phyloP scores from a whole-genome alignment of 2,113 vertebrate species.

The Gorilla gorilla region DNA sequence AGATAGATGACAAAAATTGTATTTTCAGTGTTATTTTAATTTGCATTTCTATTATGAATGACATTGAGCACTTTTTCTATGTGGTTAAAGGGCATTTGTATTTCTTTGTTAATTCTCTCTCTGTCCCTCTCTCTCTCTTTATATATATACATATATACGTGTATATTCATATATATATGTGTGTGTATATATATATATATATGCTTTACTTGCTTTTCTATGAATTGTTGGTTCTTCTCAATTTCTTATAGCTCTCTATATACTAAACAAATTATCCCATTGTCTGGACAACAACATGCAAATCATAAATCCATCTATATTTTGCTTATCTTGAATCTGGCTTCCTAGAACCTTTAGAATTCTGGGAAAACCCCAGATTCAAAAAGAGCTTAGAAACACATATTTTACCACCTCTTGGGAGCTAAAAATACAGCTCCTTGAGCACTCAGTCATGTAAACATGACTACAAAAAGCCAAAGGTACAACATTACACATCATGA shows the following conservation, averaged over 20 bases:
- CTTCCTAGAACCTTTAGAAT: conserved; percentile 26
- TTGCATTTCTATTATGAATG: not conserved
- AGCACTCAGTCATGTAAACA: not conserved
- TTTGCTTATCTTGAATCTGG: not conserved
- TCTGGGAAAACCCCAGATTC: not conserved
- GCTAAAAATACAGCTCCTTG: not conserved
- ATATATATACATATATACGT: not conserved
- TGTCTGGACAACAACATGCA: not conserved
- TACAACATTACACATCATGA: not conserved
- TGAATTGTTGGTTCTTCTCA: not conserved
- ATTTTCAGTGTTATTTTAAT: not conserved
- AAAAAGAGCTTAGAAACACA: not conserved
- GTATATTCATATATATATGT: too few relatives aligned
- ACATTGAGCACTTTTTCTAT: not conserved
- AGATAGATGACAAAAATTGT: not conserved
- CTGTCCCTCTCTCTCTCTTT: not conserved
- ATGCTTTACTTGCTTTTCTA: not conserved
- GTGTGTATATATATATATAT: not conserved
- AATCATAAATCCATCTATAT: not conserved
- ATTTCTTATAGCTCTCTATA: not conserved
- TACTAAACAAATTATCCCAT: not conserved
- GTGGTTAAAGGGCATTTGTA: not conserved
- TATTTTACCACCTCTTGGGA: not conserved
- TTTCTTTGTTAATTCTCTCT: not conserved
- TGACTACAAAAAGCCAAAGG: not conserved